phyloP scores from a whole-genome alignment of 2,113 vertebrate genomes.

The Eulemur rufifrons region DNA sequence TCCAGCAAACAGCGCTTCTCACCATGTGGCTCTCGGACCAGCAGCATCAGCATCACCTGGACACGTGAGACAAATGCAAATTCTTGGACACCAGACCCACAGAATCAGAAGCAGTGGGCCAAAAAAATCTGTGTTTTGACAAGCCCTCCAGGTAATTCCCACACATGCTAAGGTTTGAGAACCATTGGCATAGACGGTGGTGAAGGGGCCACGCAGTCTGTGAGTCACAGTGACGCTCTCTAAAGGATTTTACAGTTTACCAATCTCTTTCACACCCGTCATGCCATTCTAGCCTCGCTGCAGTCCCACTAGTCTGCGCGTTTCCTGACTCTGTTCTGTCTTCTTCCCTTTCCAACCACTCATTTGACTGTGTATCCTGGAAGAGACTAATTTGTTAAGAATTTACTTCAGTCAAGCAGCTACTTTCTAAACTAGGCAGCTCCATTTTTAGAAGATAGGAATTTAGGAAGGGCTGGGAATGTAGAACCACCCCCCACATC shows the following conservation, averaged over 20 bases:
- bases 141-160: not conserved
- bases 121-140: not conserved
- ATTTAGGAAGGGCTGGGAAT: slow-evolving; percentile 61
- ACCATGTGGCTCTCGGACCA: not conserved
- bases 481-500: not conserved
- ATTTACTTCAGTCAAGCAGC: slow-evolving; percentile 50
- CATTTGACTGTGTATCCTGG: slow-evolving; percentile 56
- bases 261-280: not conserved
- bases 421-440: slow-evolving; percentile 62
- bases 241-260: slow-evolving; percentile 32
- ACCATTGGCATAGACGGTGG: not conserved
- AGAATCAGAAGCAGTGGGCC: not conserved
- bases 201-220: not conserved
- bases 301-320: not conserved
- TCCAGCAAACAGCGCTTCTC: not conserved
- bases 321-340: slow-evolving; percentile 32
- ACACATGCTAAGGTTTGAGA: not conserved
- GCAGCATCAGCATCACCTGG: not conserved
- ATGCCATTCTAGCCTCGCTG: not conserved
- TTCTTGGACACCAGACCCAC: not conserved
- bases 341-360: slow-evolving; percentile 43
- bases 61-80: not conserved
- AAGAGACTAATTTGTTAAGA: slow-evolving; percentile 60
- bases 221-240: not conserved
- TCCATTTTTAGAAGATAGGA: slow-evolving; percentile 59